phyloP scores from a whole-genome alignment of 2,113 vertebrate species.

The Crotophaga sulcirostris region DNA sequence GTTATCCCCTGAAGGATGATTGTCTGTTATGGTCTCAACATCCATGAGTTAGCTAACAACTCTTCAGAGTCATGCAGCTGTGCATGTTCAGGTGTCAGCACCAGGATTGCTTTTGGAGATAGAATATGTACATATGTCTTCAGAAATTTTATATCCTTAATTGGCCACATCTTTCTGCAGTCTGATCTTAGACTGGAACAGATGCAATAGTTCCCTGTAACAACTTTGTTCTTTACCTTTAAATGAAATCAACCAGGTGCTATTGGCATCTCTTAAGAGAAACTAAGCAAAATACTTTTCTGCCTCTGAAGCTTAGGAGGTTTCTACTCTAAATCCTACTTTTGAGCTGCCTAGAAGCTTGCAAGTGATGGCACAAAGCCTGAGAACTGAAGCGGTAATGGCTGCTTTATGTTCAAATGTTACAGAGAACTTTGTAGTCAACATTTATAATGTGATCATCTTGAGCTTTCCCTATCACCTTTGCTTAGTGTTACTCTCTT shows the following conservation, averaged over 20 bases:
- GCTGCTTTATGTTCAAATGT: not conserved
- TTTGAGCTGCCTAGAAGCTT: slow-evolving; percentile 2
- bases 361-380: not conserved
- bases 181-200: not conserved
- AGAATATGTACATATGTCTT: not conserved
- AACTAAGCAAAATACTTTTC: not conserved
- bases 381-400: not conserved
- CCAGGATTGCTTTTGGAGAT: not conserved
- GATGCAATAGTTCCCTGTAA: not conserved
- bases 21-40: not conserved
- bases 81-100: not conserved
- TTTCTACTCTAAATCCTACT: not conserved
- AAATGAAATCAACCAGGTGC: slow-evolving; percentile 15
- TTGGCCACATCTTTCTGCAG: not conserved
- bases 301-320: not conserved
- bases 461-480: not conserved
- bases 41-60: not conserved
- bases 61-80: not conserved
- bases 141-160: not conserved
- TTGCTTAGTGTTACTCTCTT: not conserved
- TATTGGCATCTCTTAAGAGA: not conserved
- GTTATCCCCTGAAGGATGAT: not conserved
- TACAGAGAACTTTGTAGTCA: not conserved
- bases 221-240: not conserved
- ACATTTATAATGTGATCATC: not conserved